Evolutionary conservation across 2,888 invertebrate species (phyloP), one percentile per base, ranked within the genome.

Genomic region (Entomobrya proxima): DNA sequence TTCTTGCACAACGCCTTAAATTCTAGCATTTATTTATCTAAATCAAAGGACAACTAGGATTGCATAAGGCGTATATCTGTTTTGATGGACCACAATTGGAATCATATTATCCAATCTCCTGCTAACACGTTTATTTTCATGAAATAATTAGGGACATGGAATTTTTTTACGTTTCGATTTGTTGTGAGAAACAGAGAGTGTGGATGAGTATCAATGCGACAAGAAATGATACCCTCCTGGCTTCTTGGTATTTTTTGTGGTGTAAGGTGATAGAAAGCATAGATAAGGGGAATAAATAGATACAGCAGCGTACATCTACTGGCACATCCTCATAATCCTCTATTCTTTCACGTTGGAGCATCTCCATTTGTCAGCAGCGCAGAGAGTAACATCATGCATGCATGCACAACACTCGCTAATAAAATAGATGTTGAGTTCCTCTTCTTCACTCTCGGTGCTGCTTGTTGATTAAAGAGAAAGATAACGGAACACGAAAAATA

Each of bases 401-500:
- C 15, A 47, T 3, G n/a, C 15, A 47, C 5, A 5, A 13, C 40
- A 24, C 58, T 58, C 58, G 67, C 67, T 67, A 67, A 50, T 74
- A 74, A 74, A 50, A 74, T 7, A 47, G 47, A 11, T 32, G 67
- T 9, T 67, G 67, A 11, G 7, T 11, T 52, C 52, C 13, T 52
- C 24, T 13, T n/a, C 72, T 44, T 47, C 40, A 15, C 24, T 72
- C 40, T 13, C 15, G 11, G 9, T 30, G 47, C 35, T 67, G 67
- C 55, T 61, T 50, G 64, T 74, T 72, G 85, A 85, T 85, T 85
- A 78, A 18, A 24, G 44, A 40, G 21, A 47, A 13, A 74, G 85
- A 85, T 85, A 85, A 85, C 85, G 85, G 85, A 58, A 72, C 72
- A 76, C 35, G n/a, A 76, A 81, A 74, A 75, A 52, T 32, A 76